Evolutionary conservation across 2,797 vertebrate genomes (phyloP).

Genomic region (Peromyscus attwateri): DNA sequence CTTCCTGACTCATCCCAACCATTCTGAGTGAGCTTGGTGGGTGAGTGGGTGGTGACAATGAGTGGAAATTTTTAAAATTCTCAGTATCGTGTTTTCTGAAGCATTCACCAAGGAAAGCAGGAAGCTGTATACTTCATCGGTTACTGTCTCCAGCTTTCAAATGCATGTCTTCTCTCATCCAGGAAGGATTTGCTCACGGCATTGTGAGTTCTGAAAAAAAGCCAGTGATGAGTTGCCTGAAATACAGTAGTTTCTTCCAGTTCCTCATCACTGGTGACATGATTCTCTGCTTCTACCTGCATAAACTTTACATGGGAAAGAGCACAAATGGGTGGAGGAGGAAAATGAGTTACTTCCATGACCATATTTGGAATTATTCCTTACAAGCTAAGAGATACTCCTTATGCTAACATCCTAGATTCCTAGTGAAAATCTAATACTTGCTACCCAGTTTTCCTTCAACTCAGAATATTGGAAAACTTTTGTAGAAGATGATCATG

Average conservation of each 20-base stretch:
- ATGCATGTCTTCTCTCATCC: not conserved
- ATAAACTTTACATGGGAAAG: not conserved
- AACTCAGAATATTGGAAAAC: not conserved
- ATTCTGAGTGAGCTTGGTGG: slow-evolving; percentile 3
- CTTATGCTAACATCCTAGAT: not conserved
- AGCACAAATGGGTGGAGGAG: not conserved
- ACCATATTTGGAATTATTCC: not conserved
- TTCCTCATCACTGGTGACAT: not conserved
- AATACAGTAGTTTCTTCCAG: not conserved
- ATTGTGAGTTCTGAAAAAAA: not conserved
- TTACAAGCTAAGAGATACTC: not conserved
- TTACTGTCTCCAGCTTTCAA: not conserved
- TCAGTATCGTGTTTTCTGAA: slow-evolving; percentile 33
- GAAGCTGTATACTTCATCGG: slow-evolving; percentile 66
- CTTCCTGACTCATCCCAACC: slow-evolving; percentile 75
- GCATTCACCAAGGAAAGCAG: slow-evolving; percentile 68
- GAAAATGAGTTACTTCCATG: not conserved
- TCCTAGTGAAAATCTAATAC: not conserved
- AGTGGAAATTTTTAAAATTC: slow-evolving; percentile 64
- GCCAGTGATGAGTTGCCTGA: slow-evolving; percentile 46
- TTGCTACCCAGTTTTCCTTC: not conserved
- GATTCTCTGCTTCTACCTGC: not conserved
- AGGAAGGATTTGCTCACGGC: slow-evolving; percentile 66
- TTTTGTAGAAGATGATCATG: not conserved
- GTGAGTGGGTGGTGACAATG: slow-evolving; percentile 24